Evolutionary conservation across 2,888 invertebrate genomes (phyloP).

Genomic region (Linhomoeus sp.): DNA sequence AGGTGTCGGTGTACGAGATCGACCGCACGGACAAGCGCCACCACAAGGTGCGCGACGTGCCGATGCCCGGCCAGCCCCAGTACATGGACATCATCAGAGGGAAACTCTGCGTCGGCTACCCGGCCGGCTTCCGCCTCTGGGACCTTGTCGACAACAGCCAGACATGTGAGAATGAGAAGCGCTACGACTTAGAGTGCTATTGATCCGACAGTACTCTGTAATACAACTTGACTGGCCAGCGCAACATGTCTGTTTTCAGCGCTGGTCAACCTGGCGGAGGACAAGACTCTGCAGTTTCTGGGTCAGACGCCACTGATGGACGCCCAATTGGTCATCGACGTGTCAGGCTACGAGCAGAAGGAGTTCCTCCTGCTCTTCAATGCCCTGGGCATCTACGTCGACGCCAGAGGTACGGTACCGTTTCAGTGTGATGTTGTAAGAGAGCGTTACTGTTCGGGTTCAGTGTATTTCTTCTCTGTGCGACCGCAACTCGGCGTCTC

Average conservation of each 20-base stretch:
- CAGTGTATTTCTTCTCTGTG: too few species aligned
- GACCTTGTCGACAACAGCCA: conserved; percentile 52
- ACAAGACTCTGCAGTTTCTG: conserved; percentile 30
- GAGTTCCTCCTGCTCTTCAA: conserved; percentile 35
- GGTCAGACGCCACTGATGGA: conserved; percentile 26
- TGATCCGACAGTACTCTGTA: too few species aligned
- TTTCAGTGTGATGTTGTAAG: neutral
- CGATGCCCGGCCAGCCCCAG: conserved; percentile 60
- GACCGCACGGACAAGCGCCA: conserved; percentile 71
- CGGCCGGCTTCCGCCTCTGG: conserved; percentile 77
- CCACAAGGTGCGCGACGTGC: conserved; percentile 65
- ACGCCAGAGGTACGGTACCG: conserved; percentile 12
- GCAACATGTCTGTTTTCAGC: conserved; percentile 17
- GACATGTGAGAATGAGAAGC: conserved; percentile 36
- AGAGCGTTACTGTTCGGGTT: too few species aligned
- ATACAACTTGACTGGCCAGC: too few species aligned
- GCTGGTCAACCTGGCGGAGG: conserved; percentile 26
- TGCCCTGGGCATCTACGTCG: conserved; percentile 24
- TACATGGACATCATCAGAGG: conserved; percentile 57
- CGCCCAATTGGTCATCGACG: conserved; percentile 32
- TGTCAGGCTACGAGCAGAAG: conserved; percentile 13
- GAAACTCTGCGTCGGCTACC: conserved; percentile 70
- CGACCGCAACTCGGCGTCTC: too few species aligned
- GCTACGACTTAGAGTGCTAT: neutral
- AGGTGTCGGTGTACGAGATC: conserved; percentile 74